Base-by-base conservation (phyloP, 2,797 vertebrate species). In the Enteromius viviparus region DNA sequence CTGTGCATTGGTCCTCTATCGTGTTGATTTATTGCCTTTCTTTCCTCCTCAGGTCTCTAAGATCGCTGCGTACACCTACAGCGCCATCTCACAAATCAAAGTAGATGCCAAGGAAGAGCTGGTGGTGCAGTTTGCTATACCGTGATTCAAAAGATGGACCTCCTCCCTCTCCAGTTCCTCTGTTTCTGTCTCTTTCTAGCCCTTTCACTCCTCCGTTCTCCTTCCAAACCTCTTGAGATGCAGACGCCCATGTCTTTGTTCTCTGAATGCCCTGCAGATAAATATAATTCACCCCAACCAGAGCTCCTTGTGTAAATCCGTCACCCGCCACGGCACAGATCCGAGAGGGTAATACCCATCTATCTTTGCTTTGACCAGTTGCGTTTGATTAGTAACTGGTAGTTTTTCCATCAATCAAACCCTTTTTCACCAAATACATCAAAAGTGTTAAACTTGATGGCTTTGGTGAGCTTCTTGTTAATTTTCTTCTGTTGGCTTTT, bases 41-140 rank as follows among this genome's bases (percentile, higher is more conserved):
- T 45, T 11, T 86, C 21, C 80, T 51, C 71, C 1, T 0, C 93
- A 99, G 98, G 96, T 98, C 85, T 96, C 96, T 88, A 97, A 97
- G 94, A 97, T 98, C 91, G 97, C 97, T 69, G 97, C 97, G 11
- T 98, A 98, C 0, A 96, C 98, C 91, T 97, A 95, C 94, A 99
- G 97, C 91, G 97, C 97, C 87, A 97, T 98, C 91, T 98, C 97
- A 87, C 98, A 99, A 94, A 98, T 99, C 92, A 96, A 96, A 85
- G 97, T 98, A 89, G 97, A 98, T 17, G 96, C 96, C 80, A 99
- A 98, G 94, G 97, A 99, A 92, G 97, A 99, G 84, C 94, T 99
- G 87, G 97, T 98, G 88, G 97, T 98, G 90, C 97, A 99, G 94
- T 99, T 99, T 93, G 97, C 97, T 87, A 98, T 99, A 91, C 97